phyloP scores from a whole-genome alignment of 1,140 invertebrate genomes.

The Saccostrea echinata region DNA sequence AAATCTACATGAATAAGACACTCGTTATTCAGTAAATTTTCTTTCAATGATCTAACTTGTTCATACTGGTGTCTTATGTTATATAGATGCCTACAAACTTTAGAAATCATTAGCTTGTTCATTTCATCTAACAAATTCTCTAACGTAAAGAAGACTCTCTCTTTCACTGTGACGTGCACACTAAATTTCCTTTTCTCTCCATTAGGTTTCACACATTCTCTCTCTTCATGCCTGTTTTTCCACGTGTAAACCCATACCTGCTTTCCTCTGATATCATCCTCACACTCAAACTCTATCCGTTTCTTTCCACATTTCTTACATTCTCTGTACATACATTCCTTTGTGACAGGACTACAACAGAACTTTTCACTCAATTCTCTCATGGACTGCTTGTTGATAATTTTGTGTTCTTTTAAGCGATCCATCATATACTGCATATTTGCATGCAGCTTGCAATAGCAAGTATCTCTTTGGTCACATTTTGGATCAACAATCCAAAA shows the following conservation, averaged over 20 bases:
- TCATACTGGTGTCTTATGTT: too few relatives aligned
- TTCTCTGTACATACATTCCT: slow-evolving; percentile 57
- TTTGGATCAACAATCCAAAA: slow-evolving; percentile 55
- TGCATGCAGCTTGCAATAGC: slow-evolving; percentile 50
- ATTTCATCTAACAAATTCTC: too few relatives aligned
- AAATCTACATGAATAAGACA: too few relatives aligned
- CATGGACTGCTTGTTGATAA: too few relatives aligned
- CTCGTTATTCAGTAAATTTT: too few relatives aligned
- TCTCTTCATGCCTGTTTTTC: slow-evolving; percentile 46
- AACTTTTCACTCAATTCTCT: not conserved
- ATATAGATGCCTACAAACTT: too few relatives aligned
- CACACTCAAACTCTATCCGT: not conserved
- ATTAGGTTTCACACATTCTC: slow-evolving; percentile 35
- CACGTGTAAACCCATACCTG: slow-evolving; percentile 32
- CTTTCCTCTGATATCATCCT: not conserved
- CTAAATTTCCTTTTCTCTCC: slow-evolving; percentile 38
- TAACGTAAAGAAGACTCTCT: not conserved
- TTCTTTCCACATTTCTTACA: slow-evolving; percentile 57
- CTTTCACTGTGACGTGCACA: slow-evolving; percentile 30
- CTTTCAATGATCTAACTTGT: too few relatives aligned
- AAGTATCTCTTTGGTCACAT: slow-evolving; percentile 51
- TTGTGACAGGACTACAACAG: slow-evolving; percentile 8
- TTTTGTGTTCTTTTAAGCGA: not conserved
- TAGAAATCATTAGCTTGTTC: too few relatives aligned
- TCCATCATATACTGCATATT: slow-evolving; percentile 49